These are phyloP conservation scores for Sphyrna mokarran DNA, from an alignment of 2,113 vertebrate genomes.

Conservation along the genomic window DNA sequence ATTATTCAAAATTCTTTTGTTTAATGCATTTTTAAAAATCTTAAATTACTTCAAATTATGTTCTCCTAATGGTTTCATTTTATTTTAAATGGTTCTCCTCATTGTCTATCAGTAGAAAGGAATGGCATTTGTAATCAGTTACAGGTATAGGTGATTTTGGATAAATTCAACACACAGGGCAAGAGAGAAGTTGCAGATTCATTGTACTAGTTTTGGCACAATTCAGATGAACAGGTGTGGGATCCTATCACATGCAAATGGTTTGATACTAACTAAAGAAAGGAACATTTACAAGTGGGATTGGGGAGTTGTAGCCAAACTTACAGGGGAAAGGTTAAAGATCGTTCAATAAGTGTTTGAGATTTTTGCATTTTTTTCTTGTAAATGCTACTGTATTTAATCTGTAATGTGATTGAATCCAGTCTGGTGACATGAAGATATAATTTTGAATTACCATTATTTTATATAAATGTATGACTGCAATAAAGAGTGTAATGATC, in stretches of 20 bases:
- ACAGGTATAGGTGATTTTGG: background rate
- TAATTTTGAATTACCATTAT: background rate
- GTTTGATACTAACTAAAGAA: background rate
- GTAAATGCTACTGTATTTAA: background rate
- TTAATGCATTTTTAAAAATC: background rate
- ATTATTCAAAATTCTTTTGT: background rate
- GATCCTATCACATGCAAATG: background rate
- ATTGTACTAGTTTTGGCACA: background rate
- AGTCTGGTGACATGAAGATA: background rate
- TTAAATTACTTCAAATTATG: background rate
- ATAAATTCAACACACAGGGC: background rate
- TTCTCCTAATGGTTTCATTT: background rate
- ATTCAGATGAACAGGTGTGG: background rate
- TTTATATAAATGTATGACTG: background rate
- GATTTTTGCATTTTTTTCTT: background rate
- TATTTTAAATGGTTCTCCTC: background rate
- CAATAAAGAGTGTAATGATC: background rate
- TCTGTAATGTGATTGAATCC: slow-evolving; percentile 3
- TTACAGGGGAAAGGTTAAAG: background rate
- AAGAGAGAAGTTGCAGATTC: background rate
- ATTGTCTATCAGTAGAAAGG: background rate
- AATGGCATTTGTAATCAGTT: background rate
- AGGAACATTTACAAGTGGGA: background rate
- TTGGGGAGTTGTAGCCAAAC: background rate
- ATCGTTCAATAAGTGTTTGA: background rate